Percentiles rank a stretch among this genome's conserved stretches.
Conservation (phyloP, 2,888 invertebrate species). For the Ophion ventricosus region DNA sequence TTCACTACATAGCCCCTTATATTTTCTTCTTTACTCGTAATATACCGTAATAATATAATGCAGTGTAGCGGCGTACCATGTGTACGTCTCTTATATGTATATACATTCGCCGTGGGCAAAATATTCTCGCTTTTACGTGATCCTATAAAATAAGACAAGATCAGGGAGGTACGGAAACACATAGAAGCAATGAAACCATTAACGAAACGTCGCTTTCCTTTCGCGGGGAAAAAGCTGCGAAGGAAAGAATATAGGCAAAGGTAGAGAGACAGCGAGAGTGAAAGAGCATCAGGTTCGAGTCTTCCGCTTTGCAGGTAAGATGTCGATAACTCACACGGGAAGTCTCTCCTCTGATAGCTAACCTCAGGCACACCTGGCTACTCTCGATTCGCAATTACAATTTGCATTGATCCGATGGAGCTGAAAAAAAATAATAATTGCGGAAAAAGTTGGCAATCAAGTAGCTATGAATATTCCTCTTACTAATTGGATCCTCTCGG, state of each 20-base stretch:
- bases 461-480: background rate
- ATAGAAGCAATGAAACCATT: slow-evolving; percentile 57
- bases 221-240: slow-evolving; percentile 25
- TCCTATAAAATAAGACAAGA: slow-evolving; percentile 59
- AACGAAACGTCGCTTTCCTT: slow-evolving; percentile 55
- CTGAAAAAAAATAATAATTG: slow-evolving; percentile 14
- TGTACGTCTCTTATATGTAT: slow-evolving; percentile 10
- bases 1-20: slow-evolving; percentile 21
- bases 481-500: background rate
- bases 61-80: background rate
- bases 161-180: slow-evolving; percentile 33
- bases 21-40: slow-evolving; percentile 38
- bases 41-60: slow-evolving; percentile 33
- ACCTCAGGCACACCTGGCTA: slow-evolving; percentile 18
- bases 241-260: slow-evolving; percentile 9
- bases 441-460: background rate
- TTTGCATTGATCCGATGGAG: slow-evolving; percentile 1
- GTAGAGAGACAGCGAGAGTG: background rate
- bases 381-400: slow-evolving; percentile 14
- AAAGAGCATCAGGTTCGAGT: background rate
- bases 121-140: slow-evolving; percentile 63
- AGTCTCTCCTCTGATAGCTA: background rate
- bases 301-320: slow-evolving; percentile 1
- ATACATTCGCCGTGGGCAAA: slow-evolving; percentile 32
- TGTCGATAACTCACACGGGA: slow-evolving; percentile 32